Evolutionary conservation across 2,888 invertebrate species (phyloP).

Genomic region (Latrodectus hesperus): DNA sequence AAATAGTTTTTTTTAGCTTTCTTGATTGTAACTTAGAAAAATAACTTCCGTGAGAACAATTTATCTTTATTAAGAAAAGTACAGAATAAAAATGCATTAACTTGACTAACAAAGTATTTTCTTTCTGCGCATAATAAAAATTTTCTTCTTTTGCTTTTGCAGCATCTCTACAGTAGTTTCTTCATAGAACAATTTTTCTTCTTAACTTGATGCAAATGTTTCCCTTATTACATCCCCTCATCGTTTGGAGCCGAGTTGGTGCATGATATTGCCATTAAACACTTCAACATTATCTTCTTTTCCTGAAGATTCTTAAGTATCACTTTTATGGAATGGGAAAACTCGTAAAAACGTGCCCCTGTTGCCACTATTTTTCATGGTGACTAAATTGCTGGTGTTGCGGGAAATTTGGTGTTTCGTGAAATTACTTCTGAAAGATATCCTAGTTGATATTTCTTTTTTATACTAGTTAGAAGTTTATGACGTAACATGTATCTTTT

Average conservation of each 20-base stretch:
- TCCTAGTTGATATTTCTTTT: background rate
- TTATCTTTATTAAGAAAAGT: too few relatives aligned
- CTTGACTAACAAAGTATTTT: too few relatives aligned
- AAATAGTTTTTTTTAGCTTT: too few relatives aligned
- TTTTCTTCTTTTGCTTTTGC: background rate
- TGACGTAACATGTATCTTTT: too few relatives aligned
- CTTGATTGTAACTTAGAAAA: too few relatives aligned
- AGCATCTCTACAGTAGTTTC: background rate
- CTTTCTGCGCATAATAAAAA: too few relatives aligned
- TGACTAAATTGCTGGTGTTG: conserved; percentile 5
- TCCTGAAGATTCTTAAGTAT: background rate
- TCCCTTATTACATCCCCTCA: background rate
- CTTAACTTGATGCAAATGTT: conserved; percentile 2
- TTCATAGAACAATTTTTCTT: background rate
- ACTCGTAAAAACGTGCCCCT: background rate
- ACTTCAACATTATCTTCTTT: background rate
- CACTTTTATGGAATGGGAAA: background rate
- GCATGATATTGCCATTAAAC: conserved; percentile 2
- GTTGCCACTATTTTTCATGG: background rate
- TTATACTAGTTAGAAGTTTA: too few relatives aligned
- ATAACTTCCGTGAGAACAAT: too few relatives aligned
- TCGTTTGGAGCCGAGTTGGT: background rate
- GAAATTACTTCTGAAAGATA: background rate
- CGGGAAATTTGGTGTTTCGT: background rate
- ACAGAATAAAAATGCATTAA: too few relatives aligned